These are phyloP conservation scores for Telmatochromis sp. DNA, from an alignment of 2,113 vertebrate genomes.

Conservation along the genomic window DNA sequence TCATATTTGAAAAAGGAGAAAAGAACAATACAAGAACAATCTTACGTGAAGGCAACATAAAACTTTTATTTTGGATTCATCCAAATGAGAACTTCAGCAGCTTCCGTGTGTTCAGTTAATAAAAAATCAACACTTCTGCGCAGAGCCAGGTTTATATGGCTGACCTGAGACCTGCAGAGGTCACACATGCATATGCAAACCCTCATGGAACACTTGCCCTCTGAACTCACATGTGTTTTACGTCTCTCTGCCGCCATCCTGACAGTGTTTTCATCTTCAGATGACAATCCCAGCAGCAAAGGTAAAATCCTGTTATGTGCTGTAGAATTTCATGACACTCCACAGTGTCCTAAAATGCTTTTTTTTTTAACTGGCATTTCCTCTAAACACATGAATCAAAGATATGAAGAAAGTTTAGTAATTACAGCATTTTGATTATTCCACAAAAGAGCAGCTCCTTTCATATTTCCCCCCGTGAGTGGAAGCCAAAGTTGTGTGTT, in stretches of 20 bases:
- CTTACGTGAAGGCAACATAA: neutral
- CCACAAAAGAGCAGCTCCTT: neutral
- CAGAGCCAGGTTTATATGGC: neutral
- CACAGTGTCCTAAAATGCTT: fast-evolving
- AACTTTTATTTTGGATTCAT: neutral
- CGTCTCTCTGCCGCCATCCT: neutral
- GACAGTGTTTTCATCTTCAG: neutral
- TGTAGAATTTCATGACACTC: neutral
- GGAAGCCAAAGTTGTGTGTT: neutral
- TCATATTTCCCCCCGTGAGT: neutral
- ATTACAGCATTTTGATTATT: neutral
- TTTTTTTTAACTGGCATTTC: neutral
- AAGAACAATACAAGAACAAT: neutral
- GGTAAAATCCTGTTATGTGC: neutral
- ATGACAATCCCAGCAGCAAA: neutral
- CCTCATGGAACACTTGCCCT: neutral
- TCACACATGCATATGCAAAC: neutral
- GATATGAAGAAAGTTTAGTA: neutral
- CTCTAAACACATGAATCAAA: fast-evolving
- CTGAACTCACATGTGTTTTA: conserved; percentile 17
- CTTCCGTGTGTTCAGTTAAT: neutral
- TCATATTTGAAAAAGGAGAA: neutral
- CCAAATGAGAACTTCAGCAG: neutral
- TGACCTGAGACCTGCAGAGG: conserved; percentile 22
- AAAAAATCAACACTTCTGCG: neutral